These are phyloP conservation scores for Loripinus fragilis DNA, from an alignment of 2,888 invertebrate species.

Conservation along the genomic window DNA sequence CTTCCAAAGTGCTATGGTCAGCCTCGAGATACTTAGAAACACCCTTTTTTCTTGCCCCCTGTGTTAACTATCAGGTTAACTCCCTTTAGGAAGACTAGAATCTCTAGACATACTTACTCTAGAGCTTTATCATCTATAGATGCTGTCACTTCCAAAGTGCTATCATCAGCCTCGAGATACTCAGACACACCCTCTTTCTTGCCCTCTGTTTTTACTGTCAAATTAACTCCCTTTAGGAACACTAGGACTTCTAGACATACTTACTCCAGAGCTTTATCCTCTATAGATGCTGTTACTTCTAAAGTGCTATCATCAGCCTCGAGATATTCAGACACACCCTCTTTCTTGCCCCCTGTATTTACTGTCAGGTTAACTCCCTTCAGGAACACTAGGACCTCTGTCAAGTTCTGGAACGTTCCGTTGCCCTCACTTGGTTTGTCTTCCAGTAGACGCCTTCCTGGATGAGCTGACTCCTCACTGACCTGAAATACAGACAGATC, in stretches of 20 bases:
- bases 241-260: slow-evolving; percentile 1
- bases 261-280: neutral
- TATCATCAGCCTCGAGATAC: neutral
- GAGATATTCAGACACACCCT: neutral
- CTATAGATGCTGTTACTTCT: neutral
- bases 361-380: slow-evolving; percentile 23
- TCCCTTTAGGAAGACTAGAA: no score
- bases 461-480: neutral
- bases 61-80: no score
- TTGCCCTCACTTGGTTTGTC: neutral
- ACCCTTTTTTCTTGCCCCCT: neutral
- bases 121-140: neutral
- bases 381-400: slow-evolving; percentile 25
- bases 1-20: neutral
- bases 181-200: neutral
- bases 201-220: neutral
- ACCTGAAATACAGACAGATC: slow-evolving; percentile 20
- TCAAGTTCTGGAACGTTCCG: slow-evolving; percentile 29
- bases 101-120: neutral
- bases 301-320: neutral
- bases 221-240: slow-evolving; percentile 28
- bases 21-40: neutral
- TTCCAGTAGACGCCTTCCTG: slow-evolving; percentile 26
- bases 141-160: neutral
- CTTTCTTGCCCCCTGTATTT: neutral